Base-by-base conservation (phyloP, 2,113 vertebrate species). In the Fukomys damarensis region DNA sequence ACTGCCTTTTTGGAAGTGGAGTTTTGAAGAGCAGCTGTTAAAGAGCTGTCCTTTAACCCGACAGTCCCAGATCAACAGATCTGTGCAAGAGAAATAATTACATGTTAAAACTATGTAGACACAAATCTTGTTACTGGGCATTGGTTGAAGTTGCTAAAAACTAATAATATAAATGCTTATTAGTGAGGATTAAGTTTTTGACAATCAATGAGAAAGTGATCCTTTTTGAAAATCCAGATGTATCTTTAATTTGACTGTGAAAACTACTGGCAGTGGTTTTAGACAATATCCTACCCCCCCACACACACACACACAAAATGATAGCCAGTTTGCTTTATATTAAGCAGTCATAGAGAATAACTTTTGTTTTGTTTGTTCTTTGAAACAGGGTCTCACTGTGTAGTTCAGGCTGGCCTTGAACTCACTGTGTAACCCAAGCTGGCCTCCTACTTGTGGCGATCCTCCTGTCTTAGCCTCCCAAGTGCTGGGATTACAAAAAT, bases 191-290 rank as follows among this genome's bases (percentile, higher is more conserved):
- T 91, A 59, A 70, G 22, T 24, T 91, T 65, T 79, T 8, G n/a
- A 9, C 58, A 20, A 8, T 26, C 41, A 66, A 14, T 86, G 38
- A 4, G 26, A 63, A 93, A 68, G 17, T 26, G 54, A 59, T 7
- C 16, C 24, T 70, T 86, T 81, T 46, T 46, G 30, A 92, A 89
- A 83, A 89, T 20, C 30, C 58, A 0, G 28, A 54, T 10, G 0
- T 61, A 2, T 61, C 61, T 86, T 3, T 80, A 63, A 82, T 82
- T 95, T 96, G 86, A 46, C 79, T 85, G 14, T 95, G 79, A 89
- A 85, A 81, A 81, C 56, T 58, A 61, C 24, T 79, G 24, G 22
- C 93, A 66, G 19, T 89, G 5, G 6, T 91, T 93, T 91, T 72
- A 70, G 49, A 56, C 30, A 41, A 0, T 85, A n/a, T 63, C 68